These are phyloP conservation scores for Zosterops borbonicus DNA, from an alignment of 2,113 vertebrate species.

Conservation along the genomic window DNA sequence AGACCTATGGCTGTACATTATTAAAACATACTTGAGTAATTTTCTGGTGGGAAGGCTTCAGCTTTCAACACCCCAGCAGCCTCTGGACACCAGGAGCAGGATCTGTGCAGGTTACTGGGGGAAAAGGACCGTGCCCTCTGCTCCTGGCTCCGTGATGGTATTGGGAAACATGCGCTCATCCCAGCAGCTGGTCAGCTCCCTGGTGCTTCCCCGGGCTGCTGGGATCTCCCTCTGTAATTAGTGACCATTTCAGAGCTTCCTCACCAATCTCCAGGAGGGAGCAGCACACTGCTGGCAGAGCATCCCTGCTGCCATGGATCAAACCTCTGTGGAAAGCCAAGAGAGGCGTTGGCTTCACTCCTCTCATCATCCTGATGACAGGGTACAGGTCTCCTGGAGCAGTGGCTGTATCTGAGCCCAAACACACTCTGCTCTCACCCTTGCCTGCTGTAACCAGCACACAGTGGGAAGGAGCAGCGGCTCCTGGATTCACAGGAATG, in stretches of 20 bases:
- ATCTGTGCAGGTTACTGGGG: neutral
- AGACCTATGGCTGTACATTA: slow-evolving; percentile 37
- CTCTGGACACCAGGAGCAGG: neutral
- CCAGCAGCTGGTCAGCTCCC: neutral
- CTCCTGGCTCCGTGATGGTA: accelerated
- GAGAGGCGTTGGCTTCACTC: neutral
- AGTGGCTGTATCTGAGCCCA: neutral
- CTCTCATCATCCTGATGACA: neutral
- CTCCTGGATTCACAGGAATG: neutral
- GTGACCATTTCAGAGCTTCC: neutral
- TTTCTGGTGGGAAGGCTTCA: neutral
- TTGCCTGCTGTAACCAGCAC: neutral
- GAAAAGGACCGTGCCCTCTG: neutral
- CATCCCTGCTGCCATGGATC: neutral
- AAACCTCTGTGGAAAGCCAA: neutral
- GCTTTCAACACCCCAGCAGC: neutral
- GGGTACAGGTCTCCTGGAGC: neutral
- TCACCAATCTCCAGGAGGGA: neutral
- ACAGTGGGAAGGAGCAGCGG: neutral
- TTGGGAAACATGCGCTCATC: neutral
- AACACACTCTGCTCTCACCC: neutral
- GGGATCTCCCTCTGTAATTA: neutral
- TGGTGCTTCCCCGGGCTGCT: accelerated
- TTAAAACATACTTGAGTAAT: slow-evolving; percentile 41
- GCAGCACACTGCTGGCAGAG: neutral